Evolutionary conservation across 2,888 invertebrate genomes (phyloP).

Genomic region (Sialis lutaria): DNA sequence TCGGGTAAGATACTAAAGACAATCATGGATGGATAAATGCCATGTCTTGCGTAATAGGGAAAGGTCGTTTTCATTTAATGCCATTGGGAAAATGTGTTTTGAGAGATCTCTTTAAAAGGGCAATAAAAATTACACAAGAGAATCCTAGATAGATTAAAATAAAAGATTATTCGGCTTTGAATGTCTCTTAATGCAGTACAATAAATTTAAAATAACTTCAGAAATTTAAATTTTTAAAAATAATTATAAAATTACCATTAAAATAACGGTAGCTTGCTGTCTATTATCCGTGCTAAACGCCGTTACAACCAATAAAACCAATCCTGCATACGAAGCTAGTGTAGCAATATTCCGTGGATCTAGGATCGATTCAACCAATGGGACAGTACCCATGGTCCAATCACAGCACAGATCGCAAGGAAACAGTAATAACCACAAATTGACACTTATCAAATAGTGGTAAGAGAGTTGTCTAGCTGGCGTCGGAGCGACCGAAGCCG

Average conservation of each 20-base stretch:
- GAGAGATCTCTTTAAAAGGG: no score
- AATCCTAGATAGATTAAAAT: no score
- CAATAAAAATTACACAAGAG: no score
- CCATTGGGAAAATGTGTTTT: no score
- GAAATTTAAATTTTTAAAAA: no score
- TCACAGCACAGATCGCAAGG: constrained; percentile 90
- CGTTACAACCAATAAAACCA: constrained; percentile 38
- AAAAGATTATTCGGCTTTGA: no score
- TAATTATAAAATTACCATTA: constrained; percentile 34
- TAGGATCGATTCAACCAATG: constrained; percentile 58
- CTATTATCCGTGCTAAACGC: constrained; percentile 38
- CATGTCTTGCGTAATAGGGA: no score
- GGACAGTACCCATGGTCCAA: constrained; percentile 97
- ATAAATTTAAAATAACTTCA: no score
- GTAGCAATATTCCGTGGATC: constrained; percentile 75
- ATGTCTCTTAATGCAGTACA: no score
- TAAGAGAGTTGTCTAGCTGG: constrained; percentile 81
- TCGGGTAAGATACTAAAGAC: no score
- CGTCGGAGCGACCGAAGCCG: constrained; percentile 73
- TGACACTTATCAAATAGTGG: constrained; percentile 80
- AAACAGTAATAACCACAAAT: constrained; percentile 75
- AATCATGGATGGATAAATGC: no score
- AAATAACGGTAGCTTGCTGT: constrained; percentile 43
- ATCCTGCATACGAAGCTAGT: constrained; percentile 41
- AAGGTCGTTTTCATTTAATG: no score